A percentile compares a stretch with the other conserved stretches of the same genome.
Evolutionary conservation across 2,797 vertebrate genomes (phyloP).

Genomic region (Chaenodraco wilsoni): DNA sequence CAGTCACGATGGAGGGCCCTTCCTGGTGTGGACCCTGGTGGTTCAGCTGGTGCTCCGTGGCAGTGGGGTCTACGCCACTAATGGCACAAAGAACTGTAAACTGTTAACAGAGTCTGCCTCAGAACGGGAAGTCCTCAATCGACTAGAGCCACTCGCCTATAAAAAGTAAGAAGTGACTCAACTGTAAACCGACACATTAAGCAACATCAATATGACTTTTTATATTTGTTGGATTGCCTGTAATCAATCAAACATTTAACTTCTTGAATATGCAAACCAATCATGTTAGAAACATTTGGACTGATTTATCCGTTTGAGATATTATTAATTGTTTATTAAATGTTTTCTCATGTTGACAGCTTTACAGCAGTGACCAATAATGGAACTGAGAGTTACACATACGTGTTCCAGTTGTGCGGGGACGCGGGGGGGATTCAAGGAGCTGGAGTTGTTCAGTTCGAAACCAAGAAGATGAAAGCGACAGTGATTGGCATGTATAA

Average conservation of each 20-base stretch:
- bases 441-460: conserved; percentile 88
- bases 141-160: conserved; percentile 73
- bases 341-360: conserved; percentile 60
- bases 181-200: not conserved
- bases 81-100: conserved; percentile 68
- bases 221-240: conserved; percentile 2
- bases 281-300: not conserved
- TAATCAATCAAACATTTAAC: not conserved
- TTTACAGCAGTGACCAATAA: conserved; percentile 39
- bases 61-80: conserved; percentile 37
- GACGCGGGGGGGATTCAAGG: conserved; percentile 78
- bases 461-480: conserved; percentile 23
- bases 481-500: conserved; percentile 86
- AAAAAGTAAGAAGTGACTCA: conserved; percentile 70
- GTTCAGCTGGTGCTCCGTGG: conserved; percentile 69
- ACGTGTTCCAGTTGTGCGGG: conserved; percentile 90
- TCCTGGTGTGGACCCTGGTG: conserved; percentile 64
- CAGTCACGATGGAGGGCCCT: conserved; percentile 13
- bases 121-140: conserved; percentile 58
- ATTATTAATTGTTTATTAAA: conserved; percentile 4
- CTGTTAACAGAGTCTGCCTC: conserved; percentile 19
- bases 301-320: not conserved
- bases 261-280: not conserved
- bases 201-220: not conserved
- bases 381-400: conserved; percentile 79